Evolutionary conservation across 2,797 vertebrate species (phyloP).

Genomic region (Chaunax sp.): DNA sequence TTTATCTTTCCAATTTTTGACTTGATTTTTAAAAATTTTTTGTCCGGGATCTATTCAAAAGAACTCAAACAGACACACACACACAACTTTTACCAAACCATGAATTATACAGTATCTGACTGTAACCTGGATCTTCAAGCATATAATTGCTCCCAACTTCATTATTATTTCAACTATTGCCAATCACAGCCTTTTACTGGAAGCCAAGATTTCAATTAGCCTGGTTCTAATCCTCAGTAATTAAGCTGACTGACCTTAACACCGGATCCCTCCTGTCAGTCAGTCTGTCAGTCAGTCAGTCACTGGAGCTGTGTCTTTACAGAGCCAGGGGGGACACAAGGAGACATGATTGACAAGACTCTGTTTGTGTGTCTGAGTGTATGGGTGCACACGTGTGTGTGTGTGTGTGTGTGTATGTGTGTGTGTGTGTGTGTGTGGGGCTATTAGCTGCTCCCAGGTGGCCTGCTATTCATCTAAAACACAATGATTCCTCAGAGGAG

Average conservation of each 20-base stretch:
- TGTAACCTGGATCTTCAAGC: conserved; percentile 42
- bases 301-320: conserved; percentile 62
- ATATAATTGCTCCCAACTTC: conserved; percentile 60
- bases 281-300: conserved; percentile 52
- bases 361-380: conserved; percentile 12
- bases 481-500: conserved; percentile 77
- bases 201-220: conserved; percentile 80
- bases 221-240: conserved; percentile 72
- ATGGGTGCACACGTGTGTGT: neutral
- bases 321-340: conserved; percentile 52
- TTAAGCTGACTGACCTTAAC: conserved; percentile 80
- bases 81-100: conserved; percentile 37
- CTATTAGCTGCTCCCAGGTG: conserved; percentile 81
- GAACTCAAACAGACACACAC: conserved; percentile 17
- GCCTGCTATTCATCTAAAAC: conserved; percentile 73
- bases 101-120: conserved; percentile 61
- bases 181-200: conserved; percentile 72
- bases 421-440: conserved; percentile 68
- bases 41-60: neutral
- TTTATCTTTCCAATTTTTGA: neutral
- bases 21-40: neutral
- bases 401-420: conserved; percentile 2
- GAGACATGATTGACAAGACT: conserved; percentile 69
- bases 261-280: conserved; percentile 73
- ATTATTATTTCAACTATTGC: conserved; percentile 75